phyloP scores from a whole-genome alignment of 2,888 invertebrate species.

The Platycheirus rosarum region DNA sequence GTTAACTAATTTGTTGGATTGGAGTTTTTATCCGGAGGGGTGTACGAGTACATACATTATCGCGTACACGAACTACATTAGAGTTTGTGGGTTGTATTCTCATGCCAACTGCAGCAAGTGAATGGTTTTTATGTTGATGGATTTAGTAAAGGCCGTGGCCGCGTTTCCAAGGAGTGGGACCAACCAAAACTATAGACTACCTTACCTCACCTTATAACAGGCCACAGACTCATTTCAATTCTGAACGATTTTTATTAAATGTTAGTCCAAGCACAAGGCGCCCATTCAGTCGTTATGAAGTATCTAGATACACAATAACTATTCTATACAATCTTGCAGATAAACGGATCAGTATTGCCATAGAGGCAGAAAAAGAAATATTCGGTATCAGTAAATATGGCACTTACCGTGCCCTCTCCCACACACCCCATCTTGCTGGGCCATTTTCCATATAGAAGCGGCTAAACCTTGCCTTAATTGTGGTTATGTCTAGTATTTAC shows the following conservation, averaged over 20 bases:
- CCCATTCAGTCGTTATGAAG: conserved; percentile 46
- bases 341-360: conserved; percentile 44
- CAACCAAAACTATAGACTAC: conserved; percentile 16
- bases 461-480: conserved; percentile 50
- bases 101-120: conserved; percentile 48
- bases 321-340: conserved; percentile 38
- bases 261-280: conserved; percentile 38
- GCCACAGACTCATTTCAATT: not conserved
- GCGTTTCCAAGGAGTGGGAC: conserved; percentile 70
- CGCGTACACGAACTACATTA: conserved; percentile 56
- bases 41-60: conserved; percentile 49
- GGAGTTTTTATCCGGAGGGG: no score
- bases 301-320: conserved; percentile 45
- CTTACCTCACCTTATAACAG: conserved; percentile 32
- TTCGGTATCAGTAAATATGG: conserved; percentile 44
- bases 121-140: conserved; percentile 59
- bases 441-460: conserved; percentile 10
- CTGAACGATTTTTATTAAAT: conserved; percentile 46
- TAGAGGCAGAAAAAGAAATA: conserved; percentile 23
- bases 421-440: conserved; percentile 25
- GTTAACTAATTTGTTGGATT: conserved; percentile 63
- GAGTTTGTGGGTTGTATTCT: conserved; percentile 20
- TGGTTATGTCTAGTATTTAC: conserved; percentile 33
- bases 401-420: conserved; percentile 55
- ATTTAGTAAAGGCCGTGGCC: conserved; percentile 68